Base-by-base conservation (phyloP, 92 coral and sea anemone species). In the Metridium senile region DNA sequence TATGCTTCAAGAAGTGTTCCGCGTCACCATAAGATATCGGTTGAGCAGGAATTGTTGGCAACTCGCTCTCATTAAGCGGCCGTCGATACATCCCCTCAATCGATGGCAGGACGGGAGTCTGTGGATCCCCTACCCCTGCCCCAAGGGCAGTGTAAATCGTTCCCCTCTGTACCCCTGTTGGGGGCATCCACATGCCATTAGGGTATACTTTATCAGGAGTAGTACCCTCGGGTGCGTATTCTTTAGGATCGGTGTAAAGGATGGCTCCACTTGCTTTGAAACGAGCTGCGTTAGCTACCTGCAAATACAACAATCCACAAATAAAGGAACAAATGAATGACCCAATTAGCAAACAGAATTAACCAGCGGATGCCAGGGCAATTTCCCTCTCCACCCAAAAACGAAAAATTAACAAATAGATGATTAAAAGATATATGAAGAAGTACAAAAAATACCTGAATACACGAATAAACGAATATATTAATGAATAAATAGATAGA, bases 41-140 rank as follows among this genome's bases (percentile, higher is more conserved):
- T 35, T 90, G 95, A 19, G 91, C 95, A 18, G 95, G 95, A 35
- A 90, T 87, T 11, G 74, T 80, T 1, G 95, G 95, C 31, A 90
- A 78, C 30, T 53, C 72, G 32, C 81, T 85, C 47, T 90, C 91
- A 51, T 83, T 85, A 31, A 58, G 56, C 9, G 76, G 53, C 0
- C 77, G 74, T 11, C 95, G 79, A 73, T 79, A 87, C 61, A 90
- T 83, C 8, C 95, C 95, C 34, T 85, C 89, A 21, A 82, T 74
- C 16, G 95, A 82, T 16, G 95, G 95, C 9, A 90, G 68, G 9
- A 82, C 95, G 16, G 90, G 91, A 34, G 95, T 90, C 70, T 87
- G 95, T 43, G 95, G 95, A 73, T 90, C 95, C 9, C 95, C 95
- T 2, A 59, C 76, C 34, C 91, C 95, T 70, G 62, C 75, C 32